Percentiles rank a stretch among this genome's conserved stretches.
Conservation (phyloP, 2,797 vertebrate species). For the Halcyon smyrnensis region DNA sequence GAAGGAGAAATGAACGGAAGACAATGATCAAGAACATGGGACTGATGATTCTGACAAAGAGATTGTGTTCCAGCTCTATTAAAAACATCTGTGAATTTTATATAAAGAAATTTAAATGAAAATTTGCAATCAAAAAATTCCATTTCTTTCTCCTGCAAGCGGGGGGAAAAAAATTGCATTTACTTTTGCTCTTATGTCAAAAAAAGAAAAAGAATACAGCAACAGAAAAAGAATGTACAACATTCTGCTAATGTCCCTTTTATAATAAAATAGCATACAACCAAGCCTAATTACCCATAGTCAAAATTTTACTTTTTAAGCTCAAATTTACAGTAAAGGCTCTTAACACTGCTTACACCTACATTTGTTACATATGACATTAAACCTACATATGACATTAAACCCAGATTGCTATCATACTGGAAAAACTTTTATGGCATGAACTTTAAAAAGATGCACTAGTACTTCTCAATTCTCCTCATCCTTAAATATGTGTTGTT, state of each 20-base stretch:
- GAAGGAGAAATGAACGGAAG: background rate
- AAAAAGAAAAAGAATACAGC: background rate
- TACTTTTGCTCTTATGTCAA: background rate
- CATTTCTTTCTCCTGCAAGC: background rate
- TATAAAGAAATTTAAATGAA: background rate
- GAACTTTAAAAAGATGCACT: background rate
- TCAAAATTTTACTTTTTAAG: background rate
- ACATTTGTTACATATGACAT: background rate
- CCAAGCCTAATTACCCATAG: background rate
- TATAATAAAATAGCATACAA: background rate
- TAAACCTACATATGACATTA: background rate
- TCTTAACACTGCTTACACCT: background rate
- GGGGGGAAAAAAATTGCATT: background rate
- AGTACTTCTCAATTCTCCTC: background rate
- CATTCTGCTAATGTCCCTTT: background rate
- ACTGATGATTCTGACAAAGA: background rate
- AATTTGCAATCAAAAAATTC: accelerated
- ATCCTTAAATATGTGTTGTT: background rate
- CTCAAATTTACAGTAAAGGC: background rate
- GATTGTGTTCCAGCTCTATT: accelerated
- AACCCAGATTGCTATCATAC: background rate
- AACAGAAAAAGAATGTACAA: background rate
- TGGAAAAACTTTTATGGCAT: background rate
- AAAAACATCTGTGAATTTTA: background rate
- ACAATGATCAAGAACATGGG: background rate